These are phyloP conservation scores for Drosophila orosa DNA, from an alignment of 1,140 invertebrate species.

Conservation along the genomic window DNA sequence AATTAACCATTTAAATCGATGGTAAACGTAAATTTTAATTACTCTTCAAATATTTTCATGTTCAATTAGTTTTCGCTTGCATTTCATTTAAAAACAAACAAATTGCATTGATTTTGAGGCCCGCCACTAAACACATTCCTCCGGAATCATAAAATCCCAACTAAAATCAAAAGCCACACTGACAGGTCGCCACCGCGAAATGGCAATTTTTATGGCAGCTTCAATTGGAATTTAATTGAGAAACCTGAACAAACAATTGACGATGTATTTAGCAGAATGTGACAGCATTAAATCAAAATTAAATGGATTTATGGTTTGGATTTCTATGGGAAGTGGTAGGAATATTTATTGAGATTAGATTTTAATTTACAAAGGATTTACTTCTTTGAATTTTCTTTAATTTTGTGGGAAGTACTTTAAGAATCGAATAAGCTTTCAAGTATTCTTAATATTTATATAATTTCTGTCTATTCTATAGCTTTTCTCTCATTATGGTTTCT, in stretches of 20 bases:
- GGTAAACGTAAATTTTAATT: conserved; percentile 5
- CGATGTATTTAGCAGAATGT: conserved; percentile 8
- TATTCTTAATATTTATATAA: too few species aligned
- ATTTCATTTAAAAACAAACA: conserved; percentile 32
- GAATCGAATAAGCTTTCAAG: too few species aligned
- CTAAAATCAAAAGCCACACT: conserved; percentile 5
- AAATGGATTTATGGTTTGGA: too few species aligned
- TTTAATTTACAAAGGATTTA: too few species aligned
- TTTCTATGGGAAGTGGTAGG: too few species aligned
- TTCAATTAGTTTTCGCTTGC: conserved; percentile 58
- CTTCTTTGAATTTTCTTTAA: too few species aligned
- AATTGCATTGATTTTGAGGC: conserved; percentile 10
- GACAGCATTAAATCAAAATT: conserved; percentile 9
- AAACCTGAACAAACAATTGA: conserved; percentile 20
- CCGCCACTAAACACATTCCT: conserved; percentile 1
- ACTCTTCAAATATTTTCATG: conserved; percentile 24
- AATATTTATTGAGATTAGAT: too few species aligned
- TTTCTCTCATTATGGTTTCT: too few species aligned
- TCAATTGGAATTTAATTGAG: conserved; percentile 76
- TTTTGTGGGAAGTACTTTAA: too few species aligned
- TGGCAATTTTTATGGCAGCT: conserved; percentile 56
- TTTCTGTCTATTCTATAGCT: too few species aligned
- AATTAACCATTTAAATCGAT: background rate
- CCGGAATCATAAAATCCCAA: background rate
- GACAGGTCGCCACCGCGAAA: conserved; percentile 26